Evolutionary conservation across 2,113 vertebrate genomes (phyloP).

Genomic region (Nannospalax galili): DNA sequence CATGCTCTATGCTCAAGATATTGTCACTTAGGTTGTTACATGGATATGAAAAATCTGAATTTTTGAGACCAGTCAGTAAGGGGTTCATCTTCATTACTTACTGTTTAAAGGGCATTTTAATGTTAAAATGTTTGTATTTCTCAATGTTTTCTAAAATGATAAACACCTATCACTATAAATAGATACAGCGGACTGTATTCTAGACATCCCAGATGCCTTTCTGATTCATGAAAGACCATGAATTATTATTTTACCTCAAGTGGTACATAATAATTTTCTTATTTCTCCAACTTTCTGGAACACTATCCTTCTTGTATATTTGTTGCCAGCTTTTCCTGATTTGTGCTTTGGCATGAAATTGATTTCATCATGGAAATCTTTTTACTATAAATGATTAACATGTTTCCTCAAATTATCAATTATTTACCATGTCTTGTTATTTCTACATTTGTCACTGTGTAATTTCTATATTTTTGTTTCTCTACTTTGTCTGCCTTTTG

Average conservation of each 20-base stretch:
- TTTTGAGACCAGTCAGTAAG: background rate
- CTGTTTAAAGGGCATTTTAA: background rate
- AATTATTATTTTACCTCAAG: background rate
- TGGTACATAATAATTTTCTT: background rate
- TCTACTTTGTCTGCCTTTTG: too few species aligned
- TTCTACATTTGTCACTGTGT: too few species aligned
- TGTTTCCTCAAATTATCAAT: too few species aligned
- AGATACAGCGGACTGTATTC: background rate
- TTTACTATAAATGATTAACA: background rate
- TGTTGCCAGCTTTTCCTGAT: background rate
- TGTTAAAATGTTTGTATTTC: background rate
- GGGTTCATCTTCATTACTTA: background rate
- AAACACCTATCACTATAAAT: background rate
- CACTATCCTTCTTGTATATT: background rate
- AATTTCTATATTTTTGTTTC: too few species aligned
- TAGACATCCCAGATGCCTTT: background rate
- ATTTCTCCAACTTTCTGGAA: background rate
- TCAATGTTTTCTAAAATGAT: background rate
- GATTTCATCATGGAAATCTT: background rate
- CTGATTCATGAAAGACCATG: background rate
- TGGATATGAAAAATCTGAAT: background rate
- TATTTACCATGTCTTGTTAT: too few species aligned
- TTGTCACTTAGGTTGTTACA: background rate
- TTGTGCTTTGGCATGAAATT: background rate
- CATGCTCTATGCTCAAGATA: background rate